These are phyloP conservation scores for Thelaira solivaga DNA, from an alignment of 2,888 invertebrate species.

Conservation along the genomic window DNA sequence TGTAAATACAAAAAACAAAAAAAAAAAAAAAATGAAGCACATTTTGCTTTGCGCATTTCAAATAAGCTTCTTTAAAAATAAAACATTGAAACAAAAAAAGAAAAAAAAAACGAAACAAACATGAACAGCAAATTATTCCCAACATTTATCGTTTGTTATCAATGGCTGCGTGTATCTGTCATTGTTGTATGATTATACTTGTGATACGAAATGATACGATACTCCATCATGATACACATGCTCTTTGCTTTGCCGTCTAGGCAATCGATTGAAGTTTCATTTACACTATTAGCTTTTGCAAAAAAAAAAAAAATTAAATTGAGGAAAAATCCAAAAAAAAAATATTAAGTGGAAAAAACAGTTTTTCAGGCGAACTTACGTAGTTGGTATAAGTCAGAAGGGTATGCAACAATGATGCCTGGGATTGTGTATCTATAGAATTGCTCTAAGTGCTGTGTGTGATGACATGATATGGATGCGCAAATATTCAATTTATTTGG, in stretches of 20 bases:
- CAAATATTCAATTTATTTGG: conserved; percentile 53
- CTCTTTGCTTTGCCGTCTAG: conserved; percentile 15
- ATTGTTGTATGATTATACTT: conserved; percentile 58
- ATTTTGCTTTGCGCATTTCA: conserved; percentile 56
- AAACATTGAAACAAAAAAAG: no score
- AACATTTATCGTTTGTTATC: conserved; percentile 61
- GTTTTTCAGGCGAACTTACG: conserved; percentile 26
- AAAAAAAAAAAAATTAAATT: conserved; percentile 19
- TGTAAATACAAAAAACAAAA: conserved; percentile 24
- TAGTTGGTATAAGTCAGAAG: conserved; percentile 33
- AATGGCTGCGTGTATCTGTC: conserved; percentile 68
- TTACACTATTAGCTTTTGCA: conserved; percentile 52
- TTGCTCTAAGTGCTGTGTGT: neutral
- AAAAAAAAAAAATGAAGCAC: no score
- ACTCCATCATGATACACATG: conserved; percentile 1
- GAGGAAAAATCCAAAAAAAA: conserved; percentile 1
- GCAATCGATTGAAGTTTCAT: conserved; percentile 56
- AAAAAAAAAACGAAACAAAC: no score
- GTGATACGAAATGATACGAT: conserved; percentile 44
- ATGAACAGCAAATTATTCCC: conserved; percentile 55
- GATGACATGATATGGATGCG: conserved; percentile 41
- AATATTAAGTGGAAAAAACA: neutral
- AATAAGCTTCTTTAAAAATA: conserved; percentile 57
- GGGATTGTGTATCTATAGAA: neutral
- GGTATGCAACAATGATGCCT: conserved; percentile 23